phyloP scores from a whole-genome alignment of 2,113 vertebrate genomes.

The Clarias gariepinus region DNA sequence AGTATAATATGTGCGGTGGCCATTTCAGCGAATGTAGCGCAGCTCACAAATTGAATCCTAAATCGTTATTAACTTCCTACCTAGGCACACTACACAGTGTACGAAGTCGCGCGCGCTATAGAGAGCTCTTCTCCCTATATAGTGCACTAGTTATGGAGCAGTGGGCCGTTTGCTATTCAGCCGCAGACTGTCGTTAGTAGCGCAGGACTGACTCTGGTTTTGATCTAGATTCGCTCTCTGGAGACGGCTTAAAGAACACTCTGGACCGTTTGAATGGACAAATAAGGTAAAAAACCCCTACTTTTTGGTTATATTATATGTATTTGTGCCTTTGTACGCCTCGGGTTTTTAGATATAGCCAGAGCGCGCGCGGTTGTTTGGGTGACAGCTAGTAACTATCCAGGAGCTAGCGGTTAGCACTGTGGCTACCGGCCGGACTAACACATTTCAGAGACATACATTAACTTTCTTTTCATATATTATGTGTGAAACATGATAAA shows the following conservation, averaged over 20 bases:
- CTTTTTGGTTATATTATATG: too few relatives aligned
- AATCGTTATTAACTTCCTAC: not conserved
- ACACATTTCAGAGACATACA: not conserved
- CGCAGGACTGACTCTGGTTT: not conserved
- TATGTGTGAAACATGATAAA: not conserved
- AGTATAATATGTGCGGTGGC: not conserved
- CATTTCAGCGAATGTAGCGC: not conserved
- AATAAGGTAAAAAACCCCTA: too few relatives aligned
- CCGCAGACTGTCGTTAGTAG: not conserved
- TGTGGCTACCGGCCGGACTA: not conserved
- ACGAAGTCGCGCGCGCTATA: not conserved
- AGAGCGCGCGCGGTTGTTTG: not conserved
- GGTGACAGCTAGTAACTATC: not conserved
- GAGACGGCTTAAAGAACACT: slow-evolving; percentile 15
- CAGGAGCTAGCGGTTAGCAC: not conserved
- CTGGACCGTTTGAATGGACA: slow-evolving; percentile 56
- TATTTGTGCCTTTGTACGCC: too few relatives aligned
- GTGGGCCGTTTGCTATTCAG: not conserved
- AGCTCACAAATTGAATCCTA: not conserved
- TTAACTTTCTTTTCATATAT: not conserved
- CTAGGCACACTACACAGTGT: not conserved
- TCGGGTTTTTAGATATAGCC: not conserved
- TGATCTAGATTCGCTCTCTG: not conserved
- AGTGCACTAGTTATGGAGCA: not conserved
- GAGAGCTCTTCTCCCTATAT: not conserved